These are phyloP conservation scores for Sarcophaga subvicina DNA, from an alignment of 2,888 invertebrate genomes.

Conservation along the genomic window DNA sequence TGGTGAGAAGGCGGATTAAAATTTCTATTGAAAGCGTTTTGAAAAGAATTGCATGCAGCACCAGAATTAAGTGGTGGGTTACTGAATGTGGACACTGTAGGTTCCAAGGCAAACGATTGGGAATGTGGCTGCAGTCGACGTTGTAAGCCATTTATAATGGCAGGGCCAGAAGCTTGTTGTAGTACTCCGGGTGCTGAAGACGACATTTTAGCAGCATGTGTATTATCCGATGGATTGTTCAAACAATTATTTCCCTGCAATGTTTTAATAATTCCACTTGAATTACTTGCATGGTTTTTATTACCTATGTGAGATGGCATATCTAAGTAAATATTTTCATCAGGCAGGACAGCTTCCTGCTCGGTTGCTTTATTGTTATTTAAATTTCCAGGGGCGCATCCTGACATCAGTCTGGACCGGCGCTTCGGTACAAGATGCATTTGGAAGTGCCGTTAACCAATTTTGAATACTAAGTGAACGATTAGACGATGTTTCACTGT, in stretches of 20 bases:
- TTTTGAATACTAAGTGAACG: not conserved
- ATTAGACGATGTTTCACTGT: not conserved
- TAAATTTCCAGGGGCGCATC: not conserved
- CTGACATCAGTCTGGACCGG: not conserved
- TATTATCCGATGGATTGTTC: not conserved
- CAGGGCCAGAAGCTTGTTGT: not conserved
- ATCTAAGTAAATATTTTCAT: not conserved
- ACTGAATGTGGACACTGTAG: too few species aligned
- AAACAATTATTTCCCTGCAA: not conserved
- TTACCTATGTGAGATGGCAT: not conserved
- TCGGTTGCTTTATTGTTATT: not conserved
- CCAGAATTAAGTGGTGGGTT: too few species aligned
- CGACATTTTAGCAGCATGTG: not conserved
- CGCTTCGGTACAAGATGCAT: not conserved
- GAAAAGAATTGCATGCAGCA: not conserved
- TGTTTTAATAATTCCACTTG: not conserved
- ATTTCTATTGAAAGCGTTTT: not conserved
- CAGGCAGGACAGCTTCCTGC: not conserved
- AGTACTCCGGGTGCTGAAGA: too few species aligned
- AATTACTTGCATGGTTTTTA: not conserved
- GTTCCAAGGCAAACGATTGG: too few species aligned
- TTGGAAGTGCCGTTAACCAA: not conserved
- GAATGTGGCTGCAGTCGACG: not conserved
- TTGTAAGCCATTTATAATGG: not conserved
- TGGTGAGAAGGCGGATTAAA: too few species aligned